Base-by-base conservation (phyloP, 2,888 invertebrate species). In the Drosophila pseudotakahashii region DNA sequence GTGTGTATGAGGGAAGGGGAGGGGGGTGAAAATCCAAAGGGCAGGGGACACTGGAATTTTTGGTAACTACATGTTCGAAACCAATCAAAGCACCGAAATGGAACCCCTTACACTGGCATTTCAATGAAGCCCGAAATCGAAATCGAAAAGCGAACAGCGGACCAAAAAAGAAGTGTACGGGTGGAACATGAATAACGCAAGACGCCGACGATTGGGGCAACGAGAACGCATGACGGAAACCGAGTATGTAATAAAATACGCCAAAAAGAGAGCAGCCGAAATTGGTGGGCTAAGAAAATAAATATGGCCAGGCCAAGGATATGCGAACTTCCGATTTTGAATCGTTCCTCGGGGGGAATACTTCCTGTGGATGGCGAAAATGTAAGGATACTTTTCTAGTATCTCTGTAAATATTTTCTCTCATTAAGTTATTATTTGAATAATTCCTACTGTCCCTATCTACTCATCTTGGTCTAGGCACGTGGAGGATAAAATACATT, bases 151-250 rank as follows among this genome's bases (percentile, higher is more conserved):
- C 30, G 26, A 13, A 9, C 10, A 23, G 26, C 26, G 44, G 14
- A 6, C 37, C 6, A n/a, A 13, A n/a, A 6, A 37, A 37, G n/a
- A 2, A 13, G 13, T 37, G 37, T n/a, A 37, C 11, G 34, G 32
- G 39, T n/a, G n/a, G 7, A 41, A 82, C 82, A 82, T 83, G 83
- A 78, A 86, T 78, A 83, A 78, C 85, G 80, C 77, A 85, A 77
- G 44, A 76, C 76, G 68, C 72, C 69, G 39, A 30, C 37, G 48
- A 23, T 30, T 50, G 44, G 64, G 41, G 30, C 30, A 30, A 30
- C 34, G 77, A 60, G 53, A 61, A 60, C 71, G 73, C 81, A 75
- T 86, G 81, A 74, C 80, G 83, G 87, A 73, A 66, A 73, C 54
- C 54, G 54, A 59, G 73, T 73, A 73, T 53, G 51, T 58, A 58